phyloP scores from a whole-genome alignment of 1,140 invertebrate genomes.

The Drosophila carrolli region DNA sequence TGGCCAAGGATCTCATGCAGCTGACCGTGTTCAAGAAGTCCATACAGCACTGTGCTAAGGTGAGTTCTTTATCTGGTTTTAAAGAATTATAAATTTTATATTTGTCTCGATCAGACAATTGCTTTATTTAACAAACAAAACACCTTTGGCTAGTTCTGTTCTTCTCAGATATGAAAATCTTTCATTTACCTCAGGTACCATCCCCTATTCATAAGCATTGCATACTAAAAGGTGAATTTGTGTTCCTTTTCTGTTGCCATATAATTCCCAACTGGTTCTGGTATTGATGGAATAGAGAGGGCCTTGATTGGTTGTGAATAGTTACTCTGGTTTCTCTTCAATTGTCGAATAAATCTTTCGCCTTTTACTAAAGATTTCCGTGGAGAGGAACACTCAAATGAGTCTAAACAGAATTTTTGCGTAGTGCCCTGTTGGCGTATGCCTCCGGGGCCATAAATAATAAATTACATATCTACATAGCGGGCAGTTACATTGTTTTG shows the following conservation, averaged over 20 bases:
- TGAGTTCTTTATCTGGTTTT: constrained; percentile 6
- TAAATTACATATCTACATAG: constrained; percentile 1
- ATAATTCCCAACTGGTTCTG: constrained; percentile 23
- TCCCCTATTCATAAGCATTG: not conserved
- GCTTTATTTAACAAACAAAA: no score
- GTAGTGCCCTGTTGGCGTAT: constrained; percentile 14
- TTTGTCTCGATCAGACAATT: no score
- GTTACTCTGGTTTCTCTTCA: constrained; percentile 81
- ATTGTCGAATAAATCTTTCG: constrained; percentile 85
- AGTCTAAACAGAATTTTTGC: constrained; percentile 68
- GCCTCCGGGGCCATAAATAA: constrained; percentile 26
- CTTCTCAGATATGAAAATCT: no score
- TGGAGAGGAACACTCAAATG: constrained; percentile 84
- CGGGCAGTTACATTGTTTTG: no score
- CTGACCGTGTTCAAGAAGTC: constrained; percentile 92
- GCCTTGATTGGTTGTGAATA: not conserved
- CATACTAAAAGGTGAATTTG: not conserved
- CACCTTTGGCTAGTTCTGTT: no score
- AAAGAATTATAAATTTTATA: no score
- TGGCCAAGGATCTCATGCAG: constrained; percentile 93
- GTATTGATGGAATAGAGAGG: not conserved
- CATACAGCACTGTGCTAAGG: constrained; percentile 90
- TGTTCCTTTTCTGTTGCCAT: not conserved
- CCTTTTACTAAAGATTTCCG: constrained; percentile 86
- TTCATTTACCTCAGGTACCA: not conserved